phyloP scores from a whole-genome alignment of 2,113 vertebrate species.

The Dipodomys spectabilis region DNA sequence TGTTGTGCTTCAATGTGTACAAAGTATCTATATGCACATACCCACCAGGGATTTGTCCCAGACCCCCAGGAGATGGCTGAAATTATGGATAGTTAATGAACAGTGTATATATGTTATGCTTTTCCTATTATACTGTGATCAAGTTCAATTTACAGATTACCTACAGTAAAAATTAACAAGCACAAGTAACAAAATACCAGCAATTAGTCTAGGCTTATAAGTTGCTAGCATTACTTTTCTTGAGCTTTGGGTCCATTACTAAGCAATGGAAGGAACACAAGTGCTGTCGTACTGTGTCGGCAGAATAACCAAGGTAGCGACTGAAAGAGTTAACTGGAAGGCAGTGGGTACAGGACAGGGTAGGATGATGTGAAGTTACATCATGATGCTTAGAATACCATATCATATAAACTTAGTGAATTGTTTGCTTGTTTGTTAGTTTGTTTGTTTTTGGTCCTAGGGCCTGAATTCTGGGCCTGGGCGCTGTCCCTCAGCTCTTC shows the following conservation, averaged over 20 bases:
- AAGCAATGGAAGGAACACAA: not conserved
- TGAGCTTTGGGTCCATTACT: not conserved
- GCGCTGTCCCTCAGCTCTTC: too few species aligned
- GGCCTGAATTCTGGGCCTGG: too few species aligned
- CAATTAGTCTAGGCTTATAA: not conserved
- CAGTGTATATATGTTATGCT: not conserved
- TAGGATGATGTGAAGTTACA: not conserved
- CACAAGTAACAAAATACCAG: not conserved
- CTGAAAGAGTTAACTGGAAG: too few species aligned
- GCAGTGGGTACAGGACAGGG: accelerated
- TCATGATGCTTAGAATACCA: not conserved
- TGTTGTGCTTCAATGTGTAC: not conserved
- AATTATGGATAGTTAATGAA: not conserved
- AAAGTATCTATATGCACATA: not conserved
- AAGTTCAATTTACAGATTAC: not conserved
- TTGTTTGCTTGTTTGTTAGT: too few species aligned
- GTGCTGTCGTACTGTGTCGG: not conserved
- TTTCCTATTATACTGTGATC: not conserved
- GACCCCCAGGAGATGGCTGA: not conserved
- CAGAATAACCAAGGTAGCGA: not conserved
- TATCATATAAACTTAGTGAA: too few species aligned
- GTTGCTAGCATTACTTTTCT: not conserved
- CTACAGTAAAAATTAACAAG: not conserved
- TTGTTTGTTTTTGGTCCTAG: too few species aligned
- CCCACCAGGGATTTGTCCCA: too few species aligned